Base-by-base conservation (phyloP, 2,113 vertebrate species). In the Atractosteus spatula region DNA sequence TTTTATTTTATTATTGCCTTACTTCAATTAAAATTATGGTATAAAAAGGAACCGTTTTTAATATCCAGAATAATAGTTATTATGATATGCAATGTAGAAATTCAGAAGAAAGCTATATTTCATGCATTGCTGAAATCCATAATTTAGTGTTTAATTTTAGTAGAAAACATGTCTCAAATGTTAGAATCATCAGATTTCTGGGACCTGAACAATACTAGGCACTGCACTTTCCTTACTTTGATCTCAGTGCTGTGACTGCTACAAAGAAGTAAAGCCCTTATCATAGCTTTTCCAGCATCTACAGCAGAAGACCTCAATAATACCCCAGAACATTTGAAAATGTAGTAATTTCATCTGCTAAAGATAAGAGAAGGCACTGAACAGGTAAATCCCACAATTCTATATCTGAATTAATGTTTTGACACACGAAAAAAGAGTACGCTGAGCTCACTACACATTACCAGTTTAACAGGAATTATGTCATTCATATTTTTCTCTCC, bases 221-320 rank as follows among this genome's bases (percentile, higher is more conserved):
- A 85, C 85, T 89, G 87, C 86, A 94, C 88, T 89, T 90, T 82
- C 70, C 84, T 14, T 79, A 83, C 90, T 96, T 95, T 95, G 93
- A 97, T 96, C 90, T 93, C 82, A 77, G 87, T 88, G 91, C 93
- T 92, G 87, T 83, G 86, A 89, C 83, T 78, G 91, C 90, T 90
- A 95, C 93, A 95, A 95, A 95, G 91, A 92, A 89, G 89, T 89
- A 91, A 88, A 93, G 86, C 89, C 69, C 92, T 95, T 97, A 94
- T 96, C 94, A 92, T 92, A 85, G 91, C 89, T 87, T 93, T 90
- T 91, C 79, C 91, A 95, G 92, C 91, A 92, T 91, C 93, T 91
- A 89, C 88, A 86, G 92, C 89, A 90, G 87, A 76, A 90, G 91
- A 94, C 91, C 91, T 91, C 86, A 89, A 92, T 90, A 92, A 93